phyloP scores from a whole-genome alignment of 2,113 vertebrate species.

The Ammodytes marinus region DNA sequence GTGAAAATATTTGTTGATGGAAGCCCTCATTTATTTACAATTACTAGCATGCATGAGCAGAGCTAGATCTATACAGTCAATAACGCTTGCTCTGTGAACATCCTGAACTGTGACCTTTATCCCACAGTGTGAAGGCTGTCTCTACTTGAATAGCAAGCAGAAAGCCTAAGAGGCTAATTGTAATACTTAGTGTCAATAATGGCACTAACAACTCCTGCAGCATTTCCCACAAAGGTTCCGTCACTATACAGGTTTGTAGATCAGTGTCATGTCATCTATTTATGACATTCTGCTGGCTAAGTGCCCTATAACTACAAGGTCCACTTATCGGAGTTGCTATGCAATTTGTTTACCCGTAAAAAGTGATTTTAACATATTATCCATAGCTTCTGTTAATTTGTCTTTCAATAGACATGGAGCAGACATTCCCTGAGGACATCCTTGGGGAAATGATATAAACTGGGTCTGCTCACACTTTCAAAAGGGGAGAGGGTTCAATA shows the following conservation, averaged over 20 bases:
- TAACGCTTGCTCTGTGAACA: neutral
- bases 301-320: neutral
- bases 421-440: slow-evolving; percentile 12
- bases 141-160: neutral
- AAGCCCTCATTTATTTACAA: neutral
- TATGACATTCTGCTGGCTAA: neutral
- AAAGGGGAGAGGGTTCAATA: slow-evolving; percentile 26
- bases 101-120: neutral
- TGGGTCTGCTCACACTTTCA: slow-evolving; percentile 32
- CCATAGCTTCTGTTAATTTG: neutral
- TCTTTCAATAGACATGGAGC: neutral
- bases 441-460: slow-evolving; percentile 22
- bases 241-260: neutral
- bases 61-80: neutral
- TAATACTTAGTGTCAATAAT: neutral
- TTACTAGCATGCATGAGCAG: neutral
- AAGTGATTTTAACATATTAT: neutral
- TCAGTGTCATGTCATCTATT: too few relatives aligned
- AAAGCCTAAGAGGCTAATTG: neutral
- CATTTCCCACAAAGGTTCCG: neutral
- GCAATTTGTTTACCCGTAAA: neutral
- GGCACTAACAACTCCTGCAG: neutral
- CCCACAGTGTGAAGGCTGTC: neutral
- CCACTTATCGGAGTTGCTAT: neutral
- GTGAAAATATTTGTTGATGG: too few relatives aligned